A percentile compares a stretch with the other conserved stretches of the same genome.
Conservation (phyloP, 2,113 vertebrate genomes). For the Casuarius casuarius region DNA sequence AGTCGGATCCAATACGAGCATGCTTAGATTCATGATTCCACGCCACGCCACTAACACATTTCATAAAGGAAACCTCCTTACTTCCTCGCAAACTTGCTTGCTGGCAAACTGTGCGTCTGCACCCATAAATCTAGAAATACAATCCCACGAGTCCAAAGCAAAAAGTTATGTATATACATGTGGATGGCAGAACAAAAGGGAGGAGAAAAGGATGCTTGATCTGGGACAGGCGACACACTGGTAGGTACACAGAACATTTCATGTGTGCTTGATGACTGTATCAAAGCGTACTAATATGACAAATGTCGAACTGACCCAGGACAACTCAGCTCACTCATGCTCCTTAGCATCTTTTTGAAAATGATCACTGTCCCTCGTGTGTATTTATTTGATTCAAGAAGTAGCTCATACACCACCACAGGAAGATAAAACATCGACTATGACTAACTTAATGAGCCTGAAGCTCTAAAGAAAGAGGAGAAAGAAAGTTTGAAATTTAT, state of each 20-base stretch:
- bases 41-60: neutral
- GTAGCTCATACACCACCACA: neutral
- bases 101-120: neutral
- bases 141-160: neutral
- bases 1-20: conserved; percentile 4
- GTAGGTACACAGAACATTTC: neutral
- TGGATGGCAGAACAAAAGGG: neutral
- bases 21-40: neutral
- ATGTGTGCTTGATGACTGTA: neutral
- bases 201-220: neutral
- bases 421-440: conserved; percentile 46
- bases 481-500: neutral
- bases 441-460: conserved; percentile 44
- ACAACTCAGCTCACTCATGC: neutral
- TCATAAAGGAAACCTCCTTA: neutral
- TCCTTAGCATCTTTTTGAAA: conserved; percentile 22
- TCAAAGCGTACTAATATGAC: conserved; percentile 14
- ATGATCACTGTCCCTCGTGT: neutral
- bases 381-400: conserved; percentile 16
- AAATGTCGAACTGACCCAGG: neutral
- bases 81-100: neutral
- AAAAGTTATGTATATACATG: neutral
- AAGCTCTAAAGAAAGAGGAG: neutral
- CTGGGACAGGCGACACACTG: neutral
- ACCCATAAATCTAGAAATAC: neutral